Evolutionary conservation across 2,113 vertebrate genomes (phyloP).

Genomic region (Phrynosoma platyrhinos): DNA sequence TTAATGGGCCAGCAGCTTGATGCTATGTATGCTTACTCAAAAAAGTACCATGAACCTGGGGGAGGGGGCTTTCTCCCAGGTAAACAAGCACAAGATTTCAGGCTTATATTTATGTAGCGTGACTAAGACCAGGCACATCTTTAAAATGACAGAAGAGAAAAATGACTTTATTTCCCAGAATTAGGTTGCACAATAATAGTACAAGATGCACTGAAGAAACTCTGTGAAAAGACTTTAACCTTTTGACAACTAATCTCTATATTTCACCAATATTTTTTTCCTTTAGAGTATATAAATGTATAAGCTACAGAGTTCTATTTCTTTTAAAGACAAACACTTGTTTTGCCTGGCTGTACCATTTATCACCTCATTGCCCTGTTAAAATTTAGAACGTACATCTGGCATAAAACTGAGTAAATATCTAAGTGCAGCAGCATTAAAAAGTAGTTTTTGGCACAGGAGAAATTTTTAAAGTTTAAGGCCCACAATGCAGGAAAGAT

Average conservation of each 20-base stretch:
- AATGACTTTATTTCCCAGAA: slow-evolving; percentile 12
- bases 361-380: slow-evolving; percentile 47
- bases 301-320: slow-evolving; percentile 2
- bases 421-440: slow-evolving; percentile 61
- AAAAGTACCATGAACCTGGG: not conserved
- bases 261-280: not conserved
- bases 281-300: not conserved
- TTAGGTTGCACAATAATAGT: slow-evolving; percentile 14
- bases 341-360: slow-evolving; percentile 8
- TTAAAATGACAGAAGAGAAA: slow-evolving; percentile 23
- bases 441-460: slow-evolving; percentile 76
- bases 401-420: slow-evolving; percentile 56
- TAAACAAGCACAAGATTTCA: not conserved
- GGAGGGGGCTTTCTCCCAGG: not conserved
- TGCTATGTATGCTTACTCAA: not conserved
- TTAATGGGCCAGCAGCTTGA: not conserved
- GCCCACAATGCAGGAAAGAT: slow-evolving; percentile 46
- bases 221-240: not conserved
- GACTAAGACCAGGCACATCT: slow-evolving; percentile 27
- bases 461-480: slow-evolving; percentile 63
- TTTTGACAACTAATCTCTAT: slow-evolving; percentile 27
- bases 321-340: slow-evolving; percentile 23
- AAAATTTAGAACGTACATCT: slow-evolving; percentile 53
- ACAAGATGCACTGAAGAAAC: not conserved
- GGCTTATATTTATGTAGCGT: not conserved